Conservation (phyloP, 2,113 vertebrate species). For the Prunella fulvescens region DNA sequence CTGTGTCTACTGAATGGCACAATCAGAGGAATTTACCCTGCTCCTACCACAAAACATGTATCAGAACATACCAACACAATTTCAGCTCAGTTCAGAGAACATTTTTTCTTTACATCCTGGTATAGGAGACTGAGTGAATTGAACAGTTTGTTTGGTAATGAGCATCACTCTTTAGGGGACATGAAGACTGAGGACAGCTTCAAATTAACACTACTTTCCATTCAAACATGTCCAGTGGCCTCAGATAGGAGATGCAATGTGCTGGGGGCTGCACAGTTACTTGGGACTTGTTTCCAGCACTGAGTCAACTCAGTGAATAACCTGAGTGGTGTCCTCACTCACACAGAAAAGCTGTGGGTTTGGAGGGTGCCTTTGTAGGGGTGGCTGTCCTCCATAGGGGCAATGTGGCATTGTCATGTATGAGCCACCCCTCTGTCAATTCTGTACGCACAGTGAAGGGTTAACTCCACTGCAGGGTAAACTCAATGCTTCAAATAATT, state of each 20-base stretch:
- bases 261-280: background rate
- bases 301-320: background rate
- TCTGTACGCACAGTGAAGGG: background rate
- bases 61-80: background rate
- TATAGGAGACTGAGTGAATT: background rate
- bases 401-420: accelerated
- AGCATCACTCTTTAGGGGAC: background rate
- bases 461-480: background rate
- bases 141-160: background rate
- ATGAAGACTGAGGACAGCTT: background rate
- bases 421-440: background rate
- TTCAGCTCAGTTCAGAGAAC: background rate
- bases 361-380: background rate
- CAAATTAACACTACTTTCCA: background rate
- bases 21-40: background rate
- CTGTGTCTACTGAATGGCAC: background rate
- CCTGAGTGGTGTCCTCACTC: accelerated
- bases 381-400: background rate
- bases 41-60: background rate
- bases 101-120: background rate
- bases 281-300: background rate
- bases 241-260: background rate
- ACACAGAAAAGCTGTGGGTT: background rate
- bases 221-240: background rate
- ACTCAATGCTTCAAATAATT: background rate